These are phyloP conservation scores for Dinomys branickii DNA, from an alignment of 2,113 vertebrate species.

Conservation along the genomic window DNA sequence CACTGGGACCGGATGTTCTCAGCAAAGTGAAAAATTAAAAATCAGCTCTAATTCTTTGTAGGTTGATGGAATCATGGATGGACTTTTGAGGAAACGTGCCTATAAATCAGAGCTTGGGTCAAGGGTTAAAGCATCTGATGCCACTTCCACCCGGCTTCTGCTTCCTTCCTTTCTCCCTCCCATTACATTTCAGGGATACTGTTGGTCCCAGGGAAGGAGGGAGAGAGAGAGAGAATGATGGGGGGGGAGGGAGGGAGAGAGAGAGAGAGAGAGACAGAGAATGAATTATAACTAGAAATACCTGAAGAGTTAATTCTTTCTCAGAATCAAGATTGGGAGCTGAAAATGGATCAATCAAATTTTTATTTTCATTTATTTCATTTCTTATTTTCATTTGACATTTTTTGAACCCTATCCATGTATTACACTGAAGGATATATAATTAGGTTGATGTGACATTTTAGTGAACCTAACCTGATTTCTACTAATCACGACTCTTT, in stretches of 20 bases:
- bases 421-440: background rate
- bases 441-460: background rate
- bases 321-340: background rate
- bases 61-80: background rate
- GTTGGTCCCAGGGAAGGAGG: background rate
- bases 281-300: background rate
- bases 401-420: background rate
- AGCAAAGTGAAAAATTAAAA: background rate
- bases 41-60: background rate
- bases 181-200: background rate
- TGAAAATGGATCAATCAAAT: background rate
- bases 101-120: background rate
- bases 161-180: accelerated
- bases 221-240: no score
- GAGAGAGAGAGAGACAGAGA: background rate
- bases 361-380: conserved; percentile 25
- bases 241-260: background rate
- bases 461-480: conserved; percentile 2
- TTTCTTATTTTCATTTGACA: background rate
- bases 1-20: background rate
- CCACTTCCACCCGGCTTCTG: background rate
- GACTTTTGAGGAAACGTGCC: background rate
- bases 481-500: background rate
- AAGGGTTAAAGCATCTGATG: background rate
- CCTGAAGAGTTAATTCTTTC: background rate